Evolutionary conservation across 2,797 vertebrate species (phyloP).

Genomic region (Graptemys geographica): DNA sequence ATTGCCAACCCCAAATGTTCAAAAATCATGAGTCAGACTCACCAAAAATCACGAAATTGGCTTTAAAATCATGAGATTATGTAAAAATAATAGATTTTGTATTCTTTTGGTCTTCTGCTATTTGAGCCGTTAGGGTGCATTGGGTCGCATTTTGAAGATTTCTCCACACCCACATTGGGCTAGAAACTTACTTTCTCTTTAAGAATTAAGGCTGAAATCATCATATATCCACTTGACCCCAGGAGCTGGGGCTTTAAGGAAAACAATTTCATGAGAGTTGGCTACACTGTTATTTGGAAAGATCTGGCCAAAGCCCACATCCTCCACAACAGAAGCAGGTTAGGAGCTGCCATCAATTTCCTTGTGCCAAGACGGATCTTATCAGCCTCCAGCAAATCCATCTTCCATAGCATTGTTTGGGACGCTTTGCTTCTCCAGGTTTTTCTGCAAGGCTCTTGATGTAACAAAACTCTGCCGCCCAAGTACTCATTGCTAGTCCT

Average conservation of each 20-base stretch:
- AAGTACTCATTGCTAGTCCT: conserved; percentile 45
- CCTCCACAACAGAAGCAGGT: neutral
- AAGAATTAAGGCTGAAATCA: too few relatives aligned
- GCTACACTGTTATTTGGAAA: neutral
- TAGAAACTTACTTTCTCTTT: too few relatives aligned
- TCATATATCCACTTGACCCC: too few relatives aligned
- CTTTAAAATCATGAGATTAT: too few relatives aligned
- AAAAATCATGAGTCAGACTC: neutral
- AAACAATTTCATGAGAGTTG: too few relatives aligned
- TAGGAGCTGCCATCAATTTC: neutral
- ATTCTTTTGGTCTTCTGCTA: too few relatives aligned
- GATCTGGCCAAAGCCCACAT: neutral
- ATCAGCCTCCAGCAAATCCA: neutral
- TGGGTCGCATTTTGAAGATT: too few relatives aligned
- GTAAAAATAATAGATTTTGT: too few relatives aligned
- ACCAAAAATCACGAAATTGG: too few relatives aligned
- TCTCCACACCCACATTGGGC: too few relatives aligned
- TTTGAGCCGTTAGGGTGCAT: too few relatives aligned
- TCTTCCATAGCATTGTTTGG: neutral
- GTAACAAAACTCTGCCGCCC: conserved; percentile 26
- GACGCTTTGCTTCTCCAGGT: conserved; percentile 22
- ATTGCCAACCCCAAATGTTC: neutral
- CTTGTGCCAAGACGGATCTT: neutral
- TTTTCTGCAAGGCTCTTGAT: conserved; percentile 26
- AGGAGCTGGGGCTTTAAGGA: too few relatives aligned